Conservation (phyloP, 2,888 invertebrate genomes). For the Ramazzottius varieornatus region DNA sequence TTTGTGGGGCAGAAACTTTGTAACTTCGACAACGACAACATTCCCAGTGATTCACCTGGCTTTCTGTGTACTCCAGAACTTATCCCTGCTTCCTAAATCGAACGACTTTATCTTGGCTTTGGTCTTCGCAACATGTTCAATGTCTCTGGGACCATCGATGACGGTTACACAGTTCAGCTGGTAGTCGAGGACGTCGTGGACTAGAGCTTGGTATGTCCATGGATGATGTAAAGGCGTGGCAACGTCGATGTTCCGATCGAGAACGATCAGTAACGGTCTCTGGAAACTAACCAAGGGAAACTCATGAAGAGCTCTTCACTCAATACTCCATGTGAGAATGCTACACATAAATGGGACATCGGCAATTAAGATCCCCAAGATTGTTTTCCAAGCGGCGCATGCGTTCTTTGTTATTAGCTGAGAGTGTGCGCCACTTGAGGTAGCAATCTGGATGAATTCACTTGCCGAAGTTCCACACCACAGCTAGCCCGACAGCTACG, state of each 20-base stretch:
- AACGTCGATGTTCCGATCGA: constrained; percentile 82
- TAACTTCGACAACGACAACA: constrained; percentile 5
- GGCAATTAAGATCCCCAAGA: no score
- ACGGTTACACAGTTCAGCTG: constrained; percentile 57
- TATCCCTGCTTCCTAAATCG: constrained; percentile 63
- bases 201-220: constrained; percentile 96
- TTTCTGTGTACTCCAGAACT: constrained; percentile 75
- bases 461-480: constrained; percentile 9
- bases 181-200: constrained; percentile 79
- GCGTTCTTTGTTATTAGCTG: not conserved
- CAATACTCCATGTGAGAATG: no score
- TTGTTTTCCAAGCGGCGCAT: not conserved
- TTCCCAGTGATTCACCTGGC: constrained; percentile 34
- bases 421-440: no score
- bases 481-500: constrained; percentile 27
- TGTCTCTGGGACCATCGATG: constrained; percentile 31
- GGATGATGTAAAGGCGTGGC: constrained; percentile 95
- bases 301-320: no score
- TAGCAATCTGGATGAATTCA: no score
- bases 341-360: no score
- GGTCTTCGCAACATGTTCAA: constrained; percentile 15
- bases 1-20: not conserved
- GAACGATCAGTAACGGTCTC: constrained; percentile 61
- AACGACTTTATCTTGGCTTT: constrained; percentile 49
- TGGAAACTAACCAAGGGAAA: constrained; percentile 37